phyloP scores from a whole-genome alignment of 2,113 vertebrate species.

The Semicossyphus pulcher region DNA sequence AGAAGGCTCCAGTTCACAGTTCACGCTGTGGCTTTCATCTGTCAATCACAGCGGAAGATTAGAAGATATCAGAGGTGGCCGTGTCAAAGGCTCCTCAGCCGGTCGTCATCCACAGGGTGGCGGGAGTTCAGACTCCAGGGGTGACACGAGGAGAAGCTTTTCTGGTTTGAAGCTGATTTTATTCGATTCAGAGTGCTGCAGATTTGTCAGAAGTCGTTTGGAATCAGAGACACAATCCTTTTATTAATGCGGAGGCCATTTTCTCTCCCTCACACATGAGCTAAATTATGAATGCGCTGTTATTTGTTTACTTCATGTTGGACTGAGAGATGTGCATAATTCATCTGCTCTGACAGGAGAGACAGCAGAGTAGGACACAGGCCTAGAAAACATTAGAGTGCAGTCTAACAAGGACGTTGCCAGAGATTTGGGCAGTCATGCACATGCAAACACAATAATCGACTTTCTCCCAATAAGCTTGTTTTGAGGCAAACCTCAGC shows the following conservation, averaged over 20 bases:
- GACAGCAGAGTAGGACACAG: slow-evolving; percentile 58
- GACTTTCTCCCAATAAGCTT: slow-evolving; percentile 47
- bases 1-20: slow-evolving; percentile 59
- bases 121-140: slow-evolving; percentile 25
- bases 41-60: slow-evolving; percentile 74
- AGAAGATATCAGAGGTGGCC: slow-evolving; percentile 65
- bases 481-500: slow-evolving; percentile 24
- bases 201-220: slow-evolving; percentile 22
- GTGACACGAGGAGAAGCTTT: slow-evolving; percentile 25
- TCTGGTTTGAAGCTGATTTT: slow-evolving; percentile 13
- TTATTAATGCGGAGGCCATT: slow-evolving; percentile 56
- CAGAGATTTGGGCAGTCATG: slow-evolving; percentile 52
- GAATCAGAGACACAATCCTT: slow-evolving; percentile 44
- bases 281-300: slow-evolving; percentile 77
- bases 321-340: slow-evolving; percentile 77
- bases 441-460: slow-evolving; percentile 50
- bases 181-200: background rate
- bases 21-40: slow-evolving; percentile 67
- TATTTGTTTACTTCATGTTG: slow-evolving; percentile 79
- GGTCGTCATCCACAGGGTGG: slow-evolving; percentile 31
- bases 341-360: slow-evolving; percentile 70
- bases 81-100: slow-evolving; percentile 54
- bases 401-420: slow-evolving; percentile 48
- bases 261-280: slow-evolving; percentile 48
- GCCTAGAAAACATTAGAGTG: slow-evolving; percentile 44